These are phyloP conservation scores for Melospiza melodia DNA, from an alignment of 2,113 vertebrate species.

Conservation along the genomic window DNA sequence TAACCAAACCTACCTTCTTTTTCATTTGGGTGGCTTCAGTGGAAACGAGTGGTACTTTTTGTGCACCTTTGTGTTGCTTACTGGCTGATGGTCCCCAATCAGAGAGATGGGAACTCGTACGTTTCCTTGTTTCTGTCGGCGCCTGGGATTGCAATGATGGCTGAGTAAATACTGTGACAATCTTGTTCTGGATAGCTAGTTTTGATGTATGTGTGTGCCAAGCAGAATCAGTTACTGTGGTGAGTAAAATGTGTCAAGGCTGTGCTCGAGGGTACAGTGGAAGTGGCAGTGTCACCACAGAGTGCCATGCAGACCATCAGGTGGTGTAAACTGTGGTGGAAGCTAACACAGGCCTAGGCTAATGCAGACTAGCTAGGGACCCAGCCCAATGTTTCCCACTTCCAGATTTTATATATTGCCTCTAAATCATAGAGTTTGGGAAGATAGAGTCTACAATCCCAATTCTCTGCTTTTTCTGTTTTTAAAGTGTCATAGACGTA, in stretches of 20 bases:
- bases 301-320: not conserved
- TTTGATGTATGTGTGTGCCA: not conserved
- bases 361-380: not conserved
- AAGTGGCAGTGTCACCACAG: not conserved
- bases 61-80: not conserved
- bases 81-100: not conserved
- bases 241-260: not conserved
- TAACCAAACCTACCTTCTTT: not conserved
- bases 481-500: not conserved
- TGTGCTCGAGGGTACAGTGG: not conserved
- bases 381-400: not conserved
- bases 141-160: not conserved
- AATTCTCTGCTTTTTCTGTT: not conserved
- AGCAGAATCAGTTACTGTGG: not conserved
- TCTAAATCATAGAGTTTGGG: not conserved
- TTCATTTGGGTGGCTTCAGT: not conserved
- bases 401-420: not conserved
- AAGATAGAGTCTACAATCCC: not conserved
- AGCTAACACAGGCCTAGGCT: not conserved
- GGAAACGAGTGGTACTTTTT: not conserved
- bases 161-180: not conserved
- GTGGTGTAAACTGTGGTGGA: not conserved
- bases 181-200: not conserved
- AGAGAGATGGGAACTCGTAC: rapidly evolving
- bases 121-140: not conserved